Percentiles rank a stretch among this genome's conserved stretches.
These are phyloP conservation scores for Acipenser transmontanus DNA, from an alignment of 2,797 vertebrate genomes.

Conservation along the genomic window DNA sequence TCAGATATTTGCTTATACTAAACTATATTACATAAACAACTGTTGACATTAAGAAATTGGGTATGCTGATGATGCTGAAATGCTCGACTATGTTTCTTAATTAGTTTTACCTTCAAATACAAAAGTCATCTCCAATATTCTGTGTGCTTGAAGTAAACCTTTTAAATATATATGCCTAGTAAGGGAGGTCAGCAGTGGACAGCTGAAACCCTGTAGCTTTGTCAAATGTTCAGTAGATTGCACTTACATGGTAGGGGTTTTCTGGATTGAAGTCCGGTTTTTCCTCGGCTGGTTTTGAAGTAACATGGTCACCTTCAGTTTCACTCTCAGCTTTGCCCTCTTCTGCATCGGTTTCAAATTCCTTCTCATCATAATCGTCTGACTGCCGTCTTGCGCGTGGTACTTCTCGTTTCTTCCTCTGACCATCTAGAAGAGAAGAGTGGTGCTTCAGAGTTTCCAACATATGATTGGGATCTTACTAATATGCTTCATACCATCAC, in stretches of 20 bases:
- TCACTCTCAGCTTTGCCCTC: conserved; percentile 40
- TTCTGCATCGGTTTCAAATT: conserved; percentile 48
- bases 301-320: conserved; percentile 29
- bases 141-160: too few relatives aligned
- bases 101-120: too few relatives aligned
- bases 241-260: conserved; percentile 86
- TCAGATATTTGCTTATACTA: too few relatives aligned
- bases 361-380: conserved; percentile 39
- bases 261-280: conserved; percentile 73
- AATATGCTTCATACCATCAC: too few relatives aligned
- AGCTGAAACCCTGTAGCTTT: too few relatives aligned
- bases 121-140: too few relatives aligned
- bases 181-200: too few relatives aligned
- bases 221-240: background rate
- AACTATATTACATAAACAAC: too few relatives aligned
- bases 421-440: conserved; percentile 55
- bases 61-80: too few relatives aligned
- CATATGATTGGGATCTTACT: background rate
- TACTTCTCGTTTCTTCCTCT: conserved; percentile 68
- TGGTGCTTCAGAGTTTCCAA: background rate
- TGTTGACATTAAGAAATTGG: too few relatives aligned
- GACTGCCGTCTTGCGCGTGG: conserved; percentile 60
- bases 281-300: conserved; percentile 36
- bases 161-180: too few relatives aligned
- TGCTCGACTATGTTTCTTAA: too few relatives aligned